phyloP scores from a whole-genome alignment of 2,888 invertebrate species.

The Junonia oenone region DNA sequence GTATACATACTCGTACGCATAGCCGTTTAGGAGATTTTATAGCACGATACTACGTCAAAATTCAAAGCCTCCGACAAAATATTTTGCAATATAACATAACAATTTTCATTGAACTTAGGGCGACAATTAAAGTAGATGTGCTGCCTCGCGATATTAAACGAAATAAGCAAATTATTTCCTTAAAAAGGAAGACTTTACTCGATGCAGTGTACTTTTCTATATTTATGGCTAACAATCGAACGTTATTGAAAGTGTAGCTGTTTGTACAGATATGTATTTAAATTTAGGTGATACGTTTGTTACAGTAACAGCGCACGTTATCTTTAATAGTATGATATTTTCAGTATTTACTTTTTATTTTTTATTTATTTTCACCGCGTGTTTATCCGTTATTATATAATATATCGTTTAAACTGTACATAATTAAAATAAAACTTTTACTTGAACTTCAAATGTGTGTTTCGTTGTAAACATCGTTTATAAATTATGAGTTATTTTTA shows the following conservation, averaged over 20 bases:
- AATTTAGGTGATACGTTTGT: background rate
- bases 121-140: background rate
- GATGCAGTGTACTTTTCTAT: background rate
- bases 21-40: background rate
- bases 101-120: background rate
- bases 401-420: background rate
- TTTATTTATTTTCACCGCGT: background rate
- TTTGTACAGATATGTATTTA: background rate
- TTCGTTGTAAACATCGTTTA: background rate
- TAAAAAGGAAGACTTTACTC: background rate
- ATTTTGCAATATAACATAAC: background rate
- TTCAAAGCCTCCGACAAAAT: background rate
- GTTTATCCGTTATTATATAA: background rate
- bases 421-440: background rate
- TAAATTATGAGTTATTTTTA: slow-evolving; percentile 50
- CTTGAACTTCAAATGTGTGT: background rate
- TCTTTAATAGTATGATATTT: background rate
- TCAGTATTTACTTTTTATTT: background rate
- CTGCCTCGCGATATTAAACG: background rate
- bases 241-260: background rate
- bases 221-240: background rate
- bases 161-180: background rate
- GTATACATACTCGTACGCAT: background rate
- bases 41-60: background rate
- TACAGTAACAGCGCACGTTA: background rate